Evolutionary conservation across 2,888 invertebrate species (phyloP), one percentile per base, ranked within the genome.

Genomic region (Brachyptera putata): DNA sequence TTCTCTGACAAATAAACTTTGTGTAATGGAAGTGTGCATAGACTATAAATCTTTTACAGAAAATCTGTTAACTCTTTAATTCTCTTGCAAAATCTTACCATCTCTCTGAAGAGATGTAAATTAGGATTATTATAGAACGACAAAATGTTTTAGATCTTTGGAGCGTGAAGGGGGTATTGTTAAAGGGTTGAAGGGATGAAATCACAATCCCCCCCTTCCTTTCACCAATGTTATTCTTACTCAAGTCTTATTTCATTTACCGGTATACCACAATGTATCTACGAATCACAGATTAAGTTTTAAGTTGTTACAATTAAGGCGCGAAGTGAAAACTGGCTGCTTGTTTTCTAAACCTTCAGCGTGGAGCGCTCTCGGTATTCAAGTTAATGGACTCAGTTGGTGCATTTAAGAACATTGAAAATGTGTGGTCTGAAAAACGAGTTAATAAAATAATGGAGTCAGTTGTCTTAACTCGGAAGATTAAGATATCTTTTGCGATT

Each of bases 361-460:
- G n/a, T n/a, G n/a, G n/a, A n/a, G n/a, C n/a, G n/a, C 11, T 5
- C 30, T 30, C 11, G 7, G 30, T 30, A 11, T 30, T 5, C 30
- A 21, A 43, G 9, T 53, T 53, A 53, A 53, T 53, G 36, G 53
- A 53, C 34, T 16, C 5, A 36, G 34, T 30, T 34, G 14, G 21
- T 41, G 55, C 55, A 55, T 55, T n/a, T 59, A 59, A 43, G 53
- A 53, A 43, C 25, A 57, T 57, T 57, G 14, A 43, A 43, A 53
- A 16, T 53, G 34, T 53, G 59, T 55, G 49, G 30, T 22, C 41
- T 43, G 25, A 30, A 13, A 48, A 56, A 56, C 43, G 36, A 36
- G 56, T 39, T 56, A 56, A 56, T 43, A 57, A 57, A 43, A 43
- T 36, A 59, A 59, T 53, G 41, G 50, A 39, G 24, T 53, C 43